Conservation (phyloP, 2,888 invertebrate species). For the Pristionchus maxplancki region DNA sequence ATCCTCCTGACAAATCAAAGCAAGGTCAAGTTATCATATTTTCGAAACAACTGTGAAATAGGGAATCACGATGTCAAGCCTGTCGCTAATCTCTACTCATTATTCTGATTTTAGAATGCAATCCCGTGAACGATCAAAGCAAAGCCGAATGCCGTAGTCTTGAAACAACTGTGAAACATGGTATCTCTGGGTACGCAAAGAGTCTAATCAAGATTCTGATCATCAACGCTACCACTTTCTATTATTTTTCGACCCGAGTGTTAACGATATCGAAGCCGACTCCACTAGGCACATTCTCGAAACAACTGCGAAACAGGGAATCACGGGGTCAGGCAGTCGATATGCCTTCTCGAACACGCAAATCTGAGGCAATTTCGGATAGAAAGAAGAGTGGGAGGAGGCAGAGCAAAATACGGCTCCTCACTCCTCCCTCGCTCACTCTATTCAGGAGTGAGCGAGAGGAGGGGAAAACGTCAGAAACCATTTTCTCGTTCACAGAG, state of each 20-base stretch:
- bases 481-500: background rate
- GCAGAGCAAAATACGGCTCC: background rate
- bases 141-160: background rate
- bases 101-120: too few relatives aligned
- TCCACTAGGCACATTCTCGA: background rate
- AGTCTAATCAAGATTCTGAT: too few relatives aligned
- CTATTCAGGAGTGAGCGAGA: background rate
- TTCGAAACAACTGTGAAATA: background rate
- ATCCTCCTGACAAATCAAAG: too few relatives aligned
- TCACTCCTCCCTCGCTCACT: too few relatives aligned
- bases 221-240: too few relatives aligned
- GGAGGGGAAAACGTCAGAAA: constrained; percentile 22
- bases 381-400: background rate
- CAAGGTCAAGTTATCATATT: too few relatives aligned
- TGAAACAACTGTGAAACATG: background rate
- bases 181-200: too few relatives aligned
- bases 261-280: too few relatives aligned
- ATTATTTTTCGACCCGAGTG: too few relatives aligned
- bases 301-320: background rate
- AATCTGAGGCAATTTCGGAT: background rate
- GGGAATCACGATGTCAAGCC: background rate
- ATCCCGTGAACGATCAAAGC: too few relatives aligned
- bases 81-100: too few relatives aligned
- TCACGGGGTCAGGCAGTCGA: background rate
- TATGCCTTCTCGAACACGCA: background rate